Conservation (phyloP, 2,113 vertebrate species). For the Paradisaea rubra region DNA sequence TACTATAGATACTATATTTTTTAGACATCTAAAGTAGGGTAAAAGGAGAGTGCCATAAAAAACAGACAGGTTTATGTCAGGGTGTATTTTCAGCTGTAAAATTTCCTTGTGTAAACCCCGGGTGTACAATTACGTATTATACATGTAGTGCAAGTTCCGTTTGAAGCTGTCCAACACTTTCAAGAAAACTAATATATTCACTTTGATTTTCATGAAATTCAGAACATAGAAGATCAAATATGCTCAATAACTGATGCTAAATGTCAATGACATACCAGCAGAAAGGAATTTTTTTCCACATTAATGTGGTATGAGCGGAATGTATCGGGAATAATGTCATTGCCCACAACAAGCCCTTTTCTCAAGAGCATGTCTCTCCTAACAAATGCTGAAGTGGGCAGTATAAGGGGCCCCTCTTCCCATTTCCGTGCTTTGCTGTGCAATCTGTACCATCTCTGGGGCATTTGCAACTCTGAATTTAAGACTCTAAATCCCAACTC, state of each 20-base stretch:
- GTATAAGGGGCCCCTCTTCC: background rate
- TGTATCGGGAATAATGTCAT: background rate
- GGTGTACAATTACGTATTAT: background rate
- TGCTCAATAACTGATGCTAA: background rate
- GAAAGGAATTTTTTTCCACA: constrained; percentile 4
- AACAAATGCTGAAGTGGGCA: background rate
- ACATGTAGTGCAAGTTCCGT: background rate
- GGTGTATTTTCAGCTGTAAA: background rate
- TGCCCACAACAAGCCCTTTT: background rate
- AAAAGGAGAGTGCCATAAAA: background rate
- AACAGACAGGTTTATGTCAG: background rate
- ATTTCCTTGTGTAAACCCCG: background rate
- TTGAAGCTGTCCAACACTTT: background rate
- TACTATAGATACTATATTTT: constrained; percentile 12
- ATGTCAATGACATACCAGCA: background rate
- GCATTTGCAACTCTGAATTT: background rate
- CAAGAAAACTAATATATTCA: background rate
- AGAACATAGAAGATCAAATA: background rate
- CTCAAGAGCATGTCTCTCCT: background rate
- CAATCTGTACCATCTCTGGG: background rate
- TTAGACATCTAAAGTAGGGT: background rate
- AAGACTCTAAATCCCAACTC: background rate
- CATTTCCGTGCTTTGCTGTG: background rate
- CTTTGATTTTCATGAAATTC: background rate
- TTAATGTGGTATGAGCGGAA: background rate